These are phyloP conservation scores for Eupristina koningsbergeri DNA, from an alignment of 1,140 invertebrate genomes.

Conservation along the genomic window DNA sequence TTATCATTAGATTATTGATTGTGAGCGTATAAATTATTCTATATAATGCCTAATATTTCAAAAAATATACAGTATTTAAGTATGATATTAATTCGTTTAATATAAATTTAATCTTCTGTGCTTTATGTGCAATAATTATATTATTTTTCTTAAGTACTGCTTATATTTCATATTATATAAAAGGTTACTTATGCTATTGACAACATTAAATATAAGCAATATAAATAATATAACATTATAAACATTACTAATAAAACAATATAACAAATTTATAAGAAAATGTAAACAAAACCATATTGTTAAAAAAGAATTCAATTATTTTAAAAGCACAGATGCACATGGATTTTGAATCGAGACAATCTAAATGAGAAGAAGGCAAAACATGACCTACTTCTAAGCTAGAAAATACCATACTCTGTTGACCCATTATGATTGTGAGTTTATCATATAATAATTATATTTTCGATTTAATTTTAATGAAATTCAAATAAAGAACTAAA, in stretches of 20 bases:
- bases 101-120: too few relatives aligned
- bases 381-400: slow-evolving; percentile 44
- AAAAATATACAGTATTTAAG: neutral
- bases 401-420: slow-evolving; percentile 19
- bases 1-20: too few relatives aligned
- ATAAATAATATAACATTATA: too few relatives aligned
- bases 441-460: neutral
- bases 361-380: slow-evolving; percentile 32
- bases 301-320: slow-evolving; percentile 20
- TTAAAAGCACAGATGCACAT: slow-evolving; percentile 35
- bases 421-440: neutral
- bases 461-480: neutral
- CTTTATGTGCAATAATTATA: too few relatives aligned
- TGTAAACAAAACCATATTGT: neutral
- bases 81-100: neutral
- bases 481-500: neutral
- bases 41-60: neutral
- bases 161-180: too few relatives aligned
- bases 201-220: neutral
- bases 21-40: too few relatives aligned
- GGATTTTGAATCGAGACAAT: slow-evolving; percentile 34
- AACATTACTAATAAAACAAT: too few relatives aligned
- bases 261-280: too few relatives aligned
- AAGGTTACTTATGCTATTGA: neutral
- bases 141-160: too few relatives aligned